phyloP scores from a whole-genome alignment of 2,113 vertebrate species.

The Sisor rabdophorus region DNA sequence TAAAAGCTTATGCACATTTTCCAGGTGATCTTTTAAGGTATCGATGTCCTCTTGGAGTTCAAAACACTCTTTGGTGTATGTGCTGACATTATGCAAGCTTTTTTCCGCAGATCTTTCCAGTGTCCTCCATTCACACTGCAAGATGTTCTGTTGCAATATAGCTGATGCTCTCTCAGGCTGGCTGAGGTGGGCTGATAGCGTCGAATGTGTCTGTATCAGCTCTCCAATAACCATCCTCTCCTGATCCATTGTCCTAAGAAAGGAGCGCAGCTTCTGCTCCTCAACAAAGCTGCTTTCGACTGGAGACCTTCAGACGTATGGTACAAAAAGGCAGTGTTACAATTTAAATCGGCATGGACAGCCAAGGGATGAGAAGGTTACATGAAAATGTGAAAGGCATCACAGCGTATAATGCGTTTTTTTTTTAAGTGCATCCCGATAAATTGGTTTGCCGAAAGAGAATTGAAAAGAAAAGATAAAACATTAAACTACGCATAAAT shows the following conservation, averaged over 20 bases:
- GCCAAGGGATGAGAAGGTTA: not conserved
- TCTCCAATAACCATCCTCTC: constrained; percentile 68
- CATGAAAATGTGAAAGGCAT: not conserved
- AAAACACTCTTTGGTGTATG: constrained; percentile 59
- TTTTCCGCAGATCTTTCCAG: constrained; percentile 69
- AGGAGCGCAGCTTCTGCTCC: constrained; percentile 67
- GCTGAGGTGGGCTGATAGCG: constrained; percentile 64
- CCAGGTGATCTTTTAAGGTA: constrained; percentile 65
- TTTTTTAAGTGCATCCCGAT: not conserved
- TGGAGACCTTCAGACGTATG: constrained; percentile 55
- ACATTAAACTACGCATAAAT: not conserved
- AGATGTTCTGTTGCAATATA: constrained; percentile 64
- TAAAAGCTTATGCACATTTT: constrained; percentile 58
- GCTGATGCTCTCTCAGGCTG: constrained; percentile 67
- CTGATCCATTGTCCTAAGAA: constrained; percentile 68
- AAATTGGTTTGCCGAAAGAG: not conserved
- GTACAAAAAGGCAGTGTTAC: not conserved
- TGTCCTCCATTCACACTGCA: constrained; percentile 72
- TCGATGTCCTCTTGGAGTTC: constrained; percentile 62
- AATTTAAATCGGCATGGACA: not conserved
- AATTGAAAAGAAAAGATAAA: not conserved
- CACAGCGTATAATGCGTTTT: not conserved
- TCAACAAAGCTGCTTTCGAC: constrained; percentile 68
- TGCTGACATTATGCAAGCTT: constrained; percentile 61
- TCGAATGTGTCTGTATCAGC: constrained; percentile 63